Base-by-base conservation (phyloP, 2,113 vertebrate genomes). In the Pseudorasbora parva region DNA sequence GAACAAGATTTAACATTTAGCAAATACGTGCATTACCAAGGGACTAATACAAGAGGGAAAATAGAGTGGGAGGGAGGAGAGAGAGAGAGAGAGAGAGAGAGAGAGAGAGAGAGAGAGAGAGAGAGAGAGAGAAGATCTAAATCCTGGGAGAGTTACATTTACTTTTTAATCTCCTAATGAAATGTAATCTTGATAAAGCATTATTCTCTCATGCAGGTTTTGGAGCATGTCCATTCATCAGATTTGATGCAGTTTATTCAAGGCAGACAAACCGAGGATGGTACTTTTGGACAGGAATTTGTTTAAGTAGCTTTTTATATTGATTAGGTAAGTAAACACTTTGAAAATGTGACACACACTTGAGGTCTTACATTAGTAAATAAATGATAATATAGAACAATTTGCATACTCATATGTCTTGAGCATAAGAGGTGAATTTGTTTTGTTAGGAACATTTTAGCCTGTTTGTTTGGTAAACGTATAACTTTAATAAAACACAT, bases 151-250 rank as follows among this genome's bases (percentile, higher is more conserved):
- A 69, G 82, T 91, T 89, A 84, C 86, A 89, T 89, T 89, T 86
- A 81, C 76, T 82, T 89, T 89, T 90, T 27, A 51, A 73, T 83
- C 83, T 37, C 76, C 72, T 91, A 90, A 93, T 88, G 83, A 84
- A 90, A 87, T 90, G 90, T 78, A 86, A 73, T 87, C 89, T 86
- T 90, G 91, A 92, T 90, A 90, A 90, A 90, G 83, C 66, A 68
- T 73, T 59, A 82, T 89, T 84, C 14, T 43, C 56, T 78, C 11
- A 8, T 47, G n/a, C 79, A 72, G 79, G 51, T 3, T 23, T 41
- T 60, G 56, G 37, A 71, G 4, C 21, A 23, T 7, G 14, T 45
- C 41, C 41, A 71, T 43, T 43, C 41, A 43, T 71, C 21, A 71
- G 68, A 2, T 17, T 37, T 8, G 8, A 66, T 66, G 62, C 62